Evolutionary conservation across 2,888 invertebrate species (phyloP).

Genomic region (Meandrusa payeni): DNA sequence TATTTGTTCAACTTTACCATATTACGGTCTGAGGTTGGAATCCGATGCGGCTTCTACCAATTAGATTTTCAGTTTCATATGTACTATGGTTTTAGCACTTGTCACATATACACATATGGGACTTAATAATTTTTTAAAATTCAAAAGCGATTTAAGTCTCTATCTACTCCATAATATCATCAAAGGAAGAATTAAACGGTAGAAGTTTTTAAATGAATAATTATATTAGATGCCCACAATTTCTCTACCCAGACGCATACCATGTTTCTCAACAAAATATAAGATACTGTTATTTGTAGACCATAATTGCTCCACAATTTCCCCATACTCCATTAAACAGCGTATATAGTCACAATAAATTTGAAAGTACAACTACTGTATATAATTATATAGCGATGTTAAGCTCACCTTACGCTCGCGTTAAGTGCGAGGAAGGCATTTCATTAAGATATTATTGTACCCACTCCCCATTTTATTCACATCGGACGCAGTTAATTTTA

Average conservation of each 20-base stretch:
- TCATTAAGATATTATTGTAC: slow-evolving; percentile 36
- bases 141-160: no score
- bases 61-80: no score
- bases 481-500: slow-evolving; percentile 66
- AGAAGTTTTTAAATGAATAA: no score
- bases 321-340: slow-evolving; percentile 22
- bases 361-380: slow-evolving; percentile 24
- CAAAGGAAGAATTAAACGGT: no score
- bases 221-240: no score
- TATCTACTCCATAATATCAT: no score
- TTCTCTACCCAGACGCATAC: not conserved
- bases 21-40: no score
- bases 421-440: slow-evolving; percentile 31
- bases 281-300: slow-evolving; percentile 9
- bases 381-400: slow-evolving; percentile 25
- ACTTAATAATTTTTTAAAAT: no score
- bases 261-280: slow-evolving; percentile 20
- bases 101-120: no score
- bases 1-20: no score
- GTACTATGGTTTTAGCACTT: no score
- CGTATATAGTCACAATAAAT: slow-evolving; percentile 23
- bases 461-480: slow-evolving; percentile 43
- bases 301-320: slow-evolving; percentile 19
- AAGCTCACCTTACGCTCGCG: slow-evolving; percentile 24
- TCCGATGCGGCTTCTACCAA: no score